phyloP scores from a whole-genome alignment of 2,797 vertebrate genomes.

The Sebastes trivittatus region DNA sequence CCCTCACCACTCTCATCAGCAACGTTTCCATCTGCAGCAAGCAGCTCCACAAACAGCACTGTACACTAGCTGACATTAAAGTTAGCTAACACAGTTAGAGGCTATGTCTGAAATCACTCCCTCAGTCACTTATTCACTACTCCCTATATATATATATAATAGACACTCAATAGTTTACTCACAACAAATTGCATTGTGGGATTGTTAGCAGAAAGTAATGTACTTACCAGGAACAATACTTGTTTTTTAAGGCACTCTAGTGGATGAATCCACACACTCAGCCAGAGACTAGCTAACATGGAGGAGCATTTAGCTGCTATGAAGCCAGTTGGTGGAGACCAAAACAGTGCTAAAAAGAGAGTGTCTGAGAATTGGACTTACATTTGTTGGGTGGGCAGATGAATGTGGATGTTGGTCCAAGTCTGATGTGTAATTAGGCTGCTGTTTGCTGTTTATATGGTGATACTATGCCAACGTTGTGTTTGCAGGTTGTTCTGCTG shows the following conservation, averaged over 20 bases:
- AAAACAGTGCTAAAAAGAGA: background rate
- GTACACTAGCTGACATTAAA: background rate
- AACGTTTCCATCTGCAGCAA: background rate
- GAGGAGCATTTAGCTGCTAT: background rate
- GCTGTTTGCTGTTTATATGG: background rate
- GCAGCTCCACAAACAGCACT: background rate
- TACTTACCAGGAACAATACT: background rate
- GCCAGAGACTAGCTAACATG: background rate
- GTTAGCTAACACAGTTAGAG: background rate
- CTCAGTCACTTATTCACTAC: background rate
- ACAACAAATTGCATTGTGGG: background rate
- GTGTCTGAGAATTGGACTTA: background rate
- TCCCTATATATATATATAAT: too few relatives aligned
- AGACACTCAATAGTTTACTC: too few relatives aligned
- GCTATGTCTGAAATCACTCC: background rate
- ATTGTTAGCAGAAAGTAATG: background rate
- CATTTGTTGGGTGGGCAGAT: background rate
- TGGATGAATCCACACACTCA: background rate
- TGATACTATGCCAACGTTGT: background rate
- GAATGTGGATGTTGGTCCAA: background rate
- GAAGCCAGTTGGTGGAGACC: slow-evolving; percentile 1
- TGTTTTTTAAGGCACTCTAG: background rate
- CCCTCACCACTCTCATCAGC: background rate
- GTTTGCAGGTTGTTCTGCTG: background rate
- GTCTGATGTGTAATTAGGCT: background rate